Conservation (phyloP, 1,140 invertebrate species). For the Hypsibius dujardini region DNA sequence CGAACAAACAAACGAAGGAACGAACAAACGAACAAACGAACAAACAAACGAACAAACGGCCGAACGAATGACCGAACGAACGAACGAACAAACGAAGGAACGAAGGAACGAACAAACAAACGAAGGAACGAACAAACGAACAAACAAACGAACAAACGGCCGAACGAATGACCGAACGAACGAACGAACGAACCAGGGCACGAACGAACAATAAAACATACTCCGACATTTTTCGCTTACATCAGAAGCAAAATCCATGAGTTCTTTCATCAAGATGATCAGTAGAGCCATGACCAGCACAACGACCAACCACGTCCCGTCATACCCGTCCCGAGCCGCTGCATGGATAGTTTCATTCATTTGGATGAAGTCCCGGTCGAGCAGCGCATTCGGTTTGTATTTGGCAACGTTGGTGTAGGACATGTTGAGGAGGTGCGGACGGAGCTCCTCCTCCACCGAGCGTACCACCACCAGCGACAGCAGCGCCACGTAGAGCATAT, state of each 20-base stretch:
- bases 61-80: no score
- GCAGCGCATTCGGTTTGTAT: background rate
- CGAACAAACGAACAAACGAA: no score
- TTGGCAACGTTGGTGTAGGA: background rate
- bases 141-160: no score
- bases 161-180: no score
- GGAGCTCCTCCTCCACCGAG: background rate
- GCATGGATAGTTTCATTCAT: background rate
- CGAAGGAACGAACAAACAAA: no score
- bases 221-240: background rate
- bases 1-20: no score
- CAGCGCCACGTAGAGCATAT: background rate
- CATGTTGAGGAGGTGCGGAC: constrained; percentile 1
- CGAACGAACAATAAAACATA: no score
- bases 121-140: no score
- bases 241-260: background rate
- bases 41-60: no score
- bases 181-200: no score
- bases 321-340: background rate
- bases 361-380: background rate
- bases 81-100: no score
- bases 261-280: background rate
- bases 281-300: background rate
- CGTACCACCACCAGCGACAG: background rate
- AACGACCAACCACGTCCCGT: background rate